Base-by-base conservation (phyloP, 1,140 invertebrate genomes). In the Potamilus streckersoni region DNA sequence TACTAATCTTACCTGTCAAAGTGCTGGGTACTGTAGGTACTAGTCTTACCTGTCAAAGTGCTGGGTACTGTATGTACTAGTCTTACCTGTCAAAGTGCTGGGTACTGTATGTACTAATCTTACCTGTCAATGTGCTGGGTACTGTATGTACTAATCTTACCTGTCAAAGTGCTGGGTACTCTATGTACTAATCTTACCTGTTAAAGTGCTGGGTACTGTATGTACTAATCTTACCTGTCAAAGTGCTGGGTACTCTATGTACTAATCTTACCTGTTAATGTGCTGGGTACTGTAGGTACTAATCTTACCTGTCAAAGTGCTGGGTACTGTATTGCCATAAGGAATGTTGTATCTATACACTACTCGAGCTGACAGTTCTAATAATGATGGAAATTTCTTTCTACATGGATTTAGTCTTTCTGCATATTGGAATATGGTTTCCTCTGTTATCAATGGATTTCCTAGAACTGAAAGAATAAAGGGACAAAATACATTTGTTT, bases 381-480 rank as follows among this genome's bases (percentile, higher is more conserved):
- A 59, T 57, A 78, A 60, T 19, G 72, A 64, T 59, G 76, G 76
- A 63, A 78, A 70, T 62, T 56, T 56, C n/a, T 65, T 31, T n/a
- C 16, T 58, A 19, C 59, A 38, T 19, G 76, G 66, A 73, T 63
- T 20, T 17, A 62, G 56, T 56, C 58, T 67, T 49, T 73, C 55
- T 12, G 61, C 61, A 58, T 64, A 56, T 67, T 20, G 17, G 65
- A 11, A 49, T 11, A 49, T 49, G 38, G 38, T 49, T 49, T 49
- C 38, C 2, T 73, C 66, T 14, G 61, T 60, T 38, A 78, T n/a
- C 23, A 82, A 79, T 67, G 79, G 79, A 77, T 82, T 82, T 23
- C 72, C 77, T 79, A 73, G 70, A 71, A 79, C 81, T 82, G 58
- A 56, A 82, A 76, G 65, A 60, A 64, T 19, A 70, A 63, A 74